Conservation (phyloP, 2,797 vertebrate species). For the Hypotaenidia philippensis region DNA sequence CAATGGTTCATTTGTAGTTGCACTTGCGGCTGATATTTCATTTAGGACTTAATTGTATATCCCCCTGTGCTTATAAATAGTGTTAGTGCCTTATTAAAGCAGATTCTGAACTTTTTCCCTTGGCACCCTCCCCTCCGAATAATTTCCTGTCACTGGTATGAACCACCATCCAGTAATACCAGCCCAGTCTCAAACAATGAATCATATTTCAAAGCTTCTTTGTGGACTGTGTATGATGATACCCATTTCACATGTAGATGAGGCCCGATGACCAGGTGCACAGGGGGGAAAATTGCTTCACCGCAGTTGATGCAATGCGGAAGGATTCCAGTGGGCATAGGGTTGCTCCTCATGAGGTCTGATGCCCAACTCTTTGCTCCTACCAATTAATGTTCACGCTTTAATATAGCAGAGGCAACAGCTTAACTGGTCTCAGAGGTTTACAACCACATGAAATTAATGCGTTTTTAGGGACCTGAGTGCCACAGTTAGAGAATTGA, state of each 20-base stretch:
- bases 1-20: neutral
- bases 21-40: neutral
- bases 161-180: neutral
- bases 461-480: neutral
- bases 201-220: neutral
- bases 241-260: neutral
- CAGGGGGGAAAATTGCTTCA: neutral
- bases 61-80: slow-evolving; percentile 16
- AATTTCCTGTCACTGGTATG: neutral
- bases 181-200: neutral
- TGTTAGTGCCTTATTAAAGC: slow-evolving; percentile 20
- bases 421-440: neutral
- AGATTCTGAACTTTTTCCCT: neutral
- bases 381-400: neutral
- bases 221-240: neutral
- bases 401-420: neutral
- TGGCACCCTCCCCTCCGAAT: neutral
- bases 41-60: slow-evolving; percentile 29
- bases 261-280: neutral
- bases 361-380: neutral
- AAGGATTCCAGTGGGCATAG: neutral
- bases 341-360: neutral
- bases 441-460: neutral
- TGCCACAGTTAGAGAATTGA: neutral
- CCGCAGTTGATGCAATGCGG: neutral